Evolutionary conservation across 2,113 vertebrate species (phyloP).

Genomic region (Sakesphorus luctuosus): DNA sequence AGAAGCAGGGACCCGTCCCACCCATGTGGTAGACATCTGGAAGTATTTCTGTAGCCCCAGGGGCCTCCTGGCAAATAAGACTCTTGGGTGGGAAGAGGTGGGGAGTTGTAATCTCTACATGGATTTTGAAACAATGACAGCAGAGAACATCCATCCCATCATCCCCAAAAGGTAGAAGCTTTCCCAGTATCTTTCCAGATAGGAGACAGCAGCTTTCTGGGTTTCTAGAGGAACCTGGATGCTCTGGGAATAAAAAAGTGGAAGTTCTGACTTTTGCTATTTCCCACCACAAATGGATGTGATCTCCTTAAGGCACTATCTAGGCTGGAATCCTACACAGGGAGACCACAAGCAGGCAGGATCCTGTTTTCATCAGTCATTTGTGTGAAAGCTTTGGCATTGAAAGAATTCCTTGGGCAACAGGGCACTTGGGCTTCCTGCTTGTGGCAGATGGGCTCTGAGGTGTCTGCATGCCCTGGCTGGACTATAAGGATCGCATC

Average conservation of each 20-base stretch:
- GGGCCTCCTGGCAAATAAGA: neutral
- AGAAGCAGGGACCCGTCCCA: neutral
- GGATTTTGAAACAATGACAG: neutral
- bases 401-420: neutral
- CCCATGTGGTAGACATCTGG: neutral
- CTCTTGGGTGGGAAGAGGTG: neutral
- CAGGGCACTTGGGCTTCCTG: neutral
- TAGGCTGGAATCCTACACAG: neutral
- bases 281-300: neutral
- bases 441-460: neutral
- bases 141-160: neutral
- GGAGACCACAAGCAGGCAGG: neutral
- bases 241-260: neutral
- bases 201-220: neutral
- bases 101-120: neutral
- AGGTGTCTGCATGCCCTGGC: rapidly evolving
- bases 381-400: neutral
- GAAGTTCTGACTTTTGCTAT: neutral
- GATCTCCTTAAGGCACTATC: neutral
- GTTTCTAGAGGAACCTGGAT: neutral
- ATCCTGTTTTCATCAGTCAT: neutral
- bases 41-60: neutral
- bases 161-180: rapidly evolving
- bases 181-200: neutral
- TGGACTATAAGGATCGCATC: rapidly evolving